These are phyloP conservation scores for Anarsia innoxiella DNA, from an alignment of 2,888 invertebrate genomes.

Conservation along the genomic window DNA sequence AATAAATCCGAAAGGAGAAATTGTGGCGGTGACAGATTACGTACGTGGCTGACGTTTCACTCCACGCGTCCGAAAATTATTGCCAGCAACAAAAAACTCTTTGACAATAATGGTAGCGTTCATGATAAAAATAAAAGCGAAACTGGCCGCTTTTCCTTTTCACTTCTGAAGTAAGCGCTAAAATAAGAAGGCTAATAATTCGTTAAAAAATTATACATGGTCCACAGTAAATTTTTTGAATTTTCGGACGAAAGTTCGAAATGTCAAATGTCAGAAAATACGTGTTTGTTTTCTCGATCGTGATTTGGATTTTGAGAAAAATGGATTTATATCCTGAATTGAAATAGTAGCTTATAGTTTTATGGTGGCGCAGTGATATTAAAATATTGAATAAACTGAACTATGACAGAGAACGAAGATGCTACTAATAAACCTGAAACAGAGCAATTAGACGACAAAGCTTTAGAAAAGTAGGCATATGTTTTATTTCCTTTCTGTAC, in stretches of 20 bases:
- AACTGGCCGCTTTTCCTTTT: neutral
- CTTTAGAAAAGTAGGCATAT: slow-evolving; percentile 58
- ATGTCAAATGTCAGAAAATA: slow-evolving; percentile 30
- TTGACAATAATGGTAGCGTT: slow-evolving; percentile 20
- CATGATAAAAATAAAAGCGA: slow-evolving; percentile 1
- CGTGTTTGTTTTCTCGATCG: slow-evolving; percentile 41
- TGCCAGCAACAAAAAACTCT: slow-evolving; percentile 31
- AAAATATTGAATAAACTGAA: slow-evolving; percentile 35
- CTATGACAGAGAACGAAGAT: slow-evolving; percentile 71
- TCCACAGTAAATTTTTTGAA: no score
- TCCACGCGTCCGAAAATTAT: slow-evolving; percentile 63
- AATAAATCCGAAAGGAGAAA: slow-evolving; percentile 22
- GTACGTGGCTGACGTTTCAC: slow-evolving; percentile 74
- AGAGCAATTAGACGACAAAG: slow-evolving; percentile 65
- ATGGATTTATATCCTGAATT: no score
- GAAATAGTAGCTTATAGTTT: no score
- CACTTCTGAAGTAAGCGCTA: no score
- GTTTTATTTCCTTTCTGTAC: no score
- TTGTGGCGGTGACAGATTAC: slow-evolving; percentile 39
- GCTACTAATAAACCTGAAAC: slow-evolving; percentile 54
- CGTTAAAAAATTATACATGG: no score
- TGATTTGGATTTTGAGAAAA: slow-evolving; percentile 10
- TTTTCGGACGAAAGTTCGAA: slow-evolving; percentile 10
- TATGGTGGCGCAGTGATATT: slow-evolving; percentile 17
- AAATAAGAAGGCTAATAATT: no score